A percentile compares a stretch with the other conserved stretches of the same genome.
Conservation (phyloP, 2,888 invertebrate genomes). For the Ectropis crepuscularia region DNA sequence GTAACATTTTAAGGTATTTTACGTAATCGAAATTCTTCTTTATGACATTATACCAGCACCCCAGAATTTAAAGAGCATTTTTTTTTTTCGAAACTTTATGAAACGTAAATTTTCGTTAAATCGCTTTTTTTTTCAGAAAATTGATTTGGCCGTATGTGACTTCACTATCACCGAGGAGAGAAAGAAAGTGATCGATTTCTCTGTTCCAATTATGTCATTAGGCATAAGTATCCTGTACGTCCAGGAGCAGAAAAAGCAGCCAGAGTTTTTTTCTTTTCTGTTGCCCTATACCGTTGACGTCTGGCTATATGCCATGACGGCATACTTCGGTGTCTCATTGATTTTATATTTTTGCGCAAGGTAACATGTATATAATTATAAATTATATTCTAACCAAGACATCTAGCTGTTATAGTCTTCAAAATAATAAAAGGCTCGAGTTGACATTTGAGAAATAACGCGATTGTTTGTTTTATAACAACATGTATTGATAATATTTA, state of each 20-base stretch:
- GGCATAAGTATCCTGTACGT: slow-evolving; percentile 95
- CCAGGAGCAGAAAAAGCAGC: slow-evolving; percentile 89
- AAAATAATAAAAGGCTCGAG: no score
- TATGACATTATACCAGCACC: no score
- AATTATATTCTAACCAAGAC: background rate
- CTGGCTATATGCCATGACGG: slow-evolving; percentile 94
- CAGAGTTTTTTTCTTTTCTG: slow-evolving; percentile 94
- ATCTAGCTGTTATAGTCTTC: no score
- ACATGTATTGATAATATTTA: no score
- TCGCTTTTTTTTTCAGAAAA: slow-evolving; percentile 56
- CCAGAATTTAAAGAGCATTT: no score
- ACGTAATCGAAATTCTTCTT: no score
- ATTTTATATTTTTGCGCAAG: slow-evolving; percentile 92
- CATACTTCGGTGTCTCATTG: slow-evolving; percentile 93
- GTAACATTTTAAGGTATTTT: no score
- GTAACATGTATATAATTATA: slow-evolving; percentile 59
- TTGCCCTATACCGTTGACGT: slow-evolving; percentile 93
- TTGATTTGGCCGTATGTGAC: slow-evolving; percentile 83
- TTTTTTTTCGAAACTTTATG: no score
- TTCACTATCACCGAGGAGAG: slow-evolving; percentile 97
- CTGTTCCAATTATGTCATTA: slow-evolving; percentile 98
- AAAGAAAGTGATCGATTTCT: slow-evolving; percentile 95
- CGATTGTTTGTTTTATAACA: no score
- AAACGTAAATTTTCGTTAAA: background rate
- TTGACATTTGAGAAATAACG: no score